Evolutionary conservation across 2,888 invertebrate species (phyloP), one percentile per base, ranked within the genome.

Genomic region (Cactoblastis cactorum): DNA sequence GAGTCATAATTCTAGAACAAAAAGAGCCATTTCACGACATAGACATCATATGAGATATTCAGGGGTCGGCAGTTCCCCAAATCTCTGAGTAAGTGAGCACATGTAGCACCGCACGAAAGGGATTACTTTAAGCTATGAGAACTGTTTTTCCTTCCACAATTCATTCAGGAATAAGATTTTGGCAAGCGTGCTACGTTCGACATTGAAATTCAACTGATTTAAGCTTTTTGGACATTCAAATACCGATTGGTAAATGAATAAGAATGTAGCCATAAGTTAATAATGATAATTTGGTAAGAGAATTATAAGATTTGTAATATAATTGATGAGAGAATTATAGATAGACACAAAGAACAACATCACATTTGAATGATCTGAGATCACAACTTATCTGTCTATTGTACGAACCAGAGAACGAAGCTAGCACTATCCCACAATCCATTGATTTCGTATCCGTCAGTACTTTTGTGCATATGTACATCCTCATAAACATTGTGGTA

Each of bases 41-140:
- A 9, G 37, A 38, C 28, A 15, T 62, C 62, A 65, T 61, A 59
- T 61, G 53, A 57, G 59, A 66, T 69, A 63, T 67, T 67, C 64
- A 60, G 62, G 61, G 63, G 59, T 63, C 61, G 63, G 67, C 70
- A 68, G 70, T 70, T 71, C 66, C 53, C 53, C 53, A 65, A 79
- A 79, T 75, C 79, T 75, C 74, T 71, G 68, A 65, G 71, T 73
- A 74, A 76, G 77, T 73, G 74, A 68, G 71, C 70, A 69, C 67
- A 59, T 77, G 70, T 74, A 67, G 65, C 59, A 61, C 65, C 65
- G 71, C 73, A 70, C 67, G 69, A 71, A 67, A 61, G 63, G 74
- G 77, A 77, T 80, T 77, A 78, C 67, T 63, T 65, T 75, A 72
- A 79, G 77, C 80, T 62, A 69, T 67, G 71, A 65, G 71, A 79